Base-by-base conservation (phyloP, 2,888 invertebrate genomes). In the Sminthurides aquaticus region DNA sequence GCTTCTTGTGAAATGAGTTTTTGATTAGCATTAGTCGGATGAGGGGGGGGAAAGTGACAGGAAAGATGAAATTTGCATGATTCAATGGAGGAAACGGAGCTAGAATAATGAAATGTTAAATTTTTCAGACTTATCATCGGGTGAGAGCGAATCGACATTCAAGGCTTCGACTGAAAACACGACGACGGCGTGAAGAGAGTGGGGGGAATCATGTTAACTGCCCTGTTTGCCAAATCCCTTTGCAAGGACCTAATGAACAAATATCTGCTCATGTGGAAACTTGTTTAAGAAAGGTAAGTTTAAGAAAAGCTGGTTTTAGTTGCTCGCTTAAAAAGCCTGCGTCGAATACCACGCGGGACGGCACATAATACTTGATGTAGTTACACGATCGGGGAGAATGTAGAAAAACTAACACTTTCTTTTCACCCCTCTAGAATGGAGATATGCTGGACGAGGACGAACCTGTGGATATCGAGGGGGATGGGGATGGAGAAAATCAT, bases 211-310 rank as follows among this genome's bases (percentile, higher is more conserved):
- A 86, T 75, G 82, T 86, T 0, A 81, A 83, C 20, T 94, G 93
- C 77, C 93, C 93, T 0, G 87, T 93, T 2, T 94, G 93, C 77
- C 89, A 86, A 76, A 84, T 85, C 49, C 84, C 84, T 67, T 77
- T 84, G 18, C 81, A 81, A 60, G 82, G 85, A 1, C 84, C 87
- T 20, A 77, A 85, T 64, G 82, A 87, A 79, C 83, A 88, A 80
- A 80, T 93, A 76, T 86, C 86, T 79, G 79, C 87, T 77, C 86
- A 93, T 81, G 83, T 87, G 69, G 84, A 87, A 80, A 77, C 87
- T 63, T 89, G 89, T 76, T 79, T 90, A 59, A 79, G 83, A 77
- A 82, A 83, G 80, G 83, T 83, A 77, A 29, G 34, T 52, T 15
- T 8, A 22, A 52, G 22, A 52, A 52, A 18, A 18, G 11, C 22